phyloP scores from a whole-genome alignment of 1,140 invertebrate species.

The Drosophila murphyi region DNA sequence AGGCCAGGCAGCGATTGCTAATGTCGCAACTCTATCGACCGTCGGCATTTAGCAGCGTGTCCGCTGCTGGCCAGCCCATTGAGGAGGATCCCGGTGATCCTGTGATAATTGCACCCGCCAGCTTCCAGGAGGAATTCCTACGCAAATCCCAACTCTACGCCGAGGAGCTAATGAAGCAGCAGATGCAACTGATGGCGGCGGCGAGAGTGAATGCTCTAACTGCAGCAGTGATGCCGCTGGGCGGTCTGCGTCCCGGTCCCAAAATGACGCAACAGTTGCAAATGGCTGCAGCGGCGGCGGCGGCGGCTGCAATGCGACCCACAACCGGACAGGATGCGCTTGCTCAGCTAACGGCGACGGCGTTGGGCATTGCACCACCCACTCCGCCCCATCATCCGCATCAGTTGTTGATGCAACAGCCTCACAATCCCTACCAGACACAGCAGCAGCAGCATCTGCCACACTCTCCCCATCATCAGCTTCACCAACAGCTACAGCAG shows the following conservation, averaged over 20 bases:
- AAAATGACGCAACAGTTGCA: conserved; percentile 72
- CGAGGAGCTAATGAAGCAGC: conserved; percentile 84
- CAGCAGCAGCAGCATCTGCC: conserved; percentile 50
- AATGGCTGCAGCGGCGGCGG: conserved; percentile 71
- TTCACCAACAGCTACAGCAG: conserved; percentile 55
- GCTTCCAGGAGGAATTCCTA: conserved; percentile 81
- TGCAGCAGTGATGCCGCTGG: conserved; percentile 50
- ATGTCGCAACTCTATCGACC: conserved; percentile 69
- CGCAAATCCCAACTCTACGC: conserved; percentile 83
- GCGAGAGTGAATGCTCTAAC: conserved; percentile 75
- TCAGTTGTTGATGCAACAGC: conserved; percentile 39
- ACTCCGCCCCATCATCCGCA: conserved; percentile 10
- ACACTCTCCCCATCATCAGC: conserved; percentile 44
- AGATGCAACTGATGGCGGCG: conserved; percentile 84
- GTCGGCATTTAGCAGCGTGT: conserved; percentile 73
- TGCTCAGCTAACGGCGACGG: conserved; percentile 71
- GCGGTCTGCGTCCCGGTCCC: conserved; percentile 35
- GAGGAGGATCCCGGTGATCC: not conserved
- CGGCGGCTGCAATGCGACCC: conserved; percentile 55
- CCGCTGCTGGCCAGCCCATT: not conserved
- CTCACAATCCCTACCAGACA: conserved; percentile 55
- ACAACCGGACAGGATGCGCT: conserved; percentile 60
- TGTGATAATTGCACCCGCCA: conserved; percentile 28
- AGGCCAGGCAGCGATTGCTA: conserved; percentile 58
- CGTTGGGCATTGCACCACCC: conserved; percentile 40